phyloP scores from a whole-genome alignment of 2,113 vertebrate species.

The Rhea pennata region DNA sequence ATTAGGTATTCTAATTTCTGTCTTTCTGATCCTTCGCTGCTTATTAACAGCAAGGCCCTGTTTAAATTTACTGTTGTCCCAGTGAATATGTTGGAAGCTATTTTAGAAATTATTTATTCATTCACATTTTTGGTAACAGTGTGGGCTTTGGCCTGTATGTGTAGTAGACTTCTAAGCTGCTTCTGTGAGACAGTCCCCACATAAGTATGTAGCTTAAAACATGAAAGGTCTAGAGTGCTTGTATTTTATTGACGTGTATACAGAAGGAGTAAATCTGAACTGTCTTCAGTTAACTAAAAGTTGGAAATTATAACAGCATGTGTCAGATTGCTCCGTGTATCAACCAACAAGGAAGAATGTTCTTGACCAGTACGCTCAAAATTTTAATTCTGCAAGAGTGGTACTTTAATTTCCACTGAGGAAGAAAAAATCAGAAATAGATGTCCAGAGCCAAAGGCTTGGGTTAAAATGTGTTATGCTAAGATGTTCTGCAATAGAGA shows the following conservation, averaged over 20 bases:
- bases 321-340: not conserved
- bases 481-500: fast-evolving
- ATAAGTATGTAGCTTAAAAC: fast-evolving
- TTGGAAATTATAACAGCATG: not conserved
- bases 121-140: not conserved
- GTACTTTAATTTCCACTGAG: not conserved
- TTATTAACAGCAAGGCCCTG: not conserved
- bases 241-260: fast-evolving
- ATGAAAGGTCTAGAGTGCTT: fast-evolving
- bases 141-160: not conserved
- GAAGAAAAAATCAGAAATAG: not conserved
- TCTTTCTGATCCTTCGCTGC: not conserved
- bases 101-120: not conserved
- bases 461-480: not conserved
- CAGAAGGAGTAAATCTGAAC: not conserved
- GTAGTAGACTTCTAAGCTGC: not conserved
- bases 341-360: not conserved
- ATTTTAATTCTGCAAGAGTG: not conserved
- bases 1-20: conserved; percentile 29
- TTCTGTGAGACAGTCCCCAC: not conserved
- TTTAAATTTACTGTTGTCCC: not conserved
- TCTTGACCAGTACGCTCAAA: not conserved
- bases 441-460: not conserved
- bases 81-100: not conserved
- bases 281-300: not conserved